Evolutionary conservation across 2,797 vertebrate genomes (phyloP), one percentile per base, ranked within the genome.

Genomic region (Typhlichthys eigenmanni): DNA sequence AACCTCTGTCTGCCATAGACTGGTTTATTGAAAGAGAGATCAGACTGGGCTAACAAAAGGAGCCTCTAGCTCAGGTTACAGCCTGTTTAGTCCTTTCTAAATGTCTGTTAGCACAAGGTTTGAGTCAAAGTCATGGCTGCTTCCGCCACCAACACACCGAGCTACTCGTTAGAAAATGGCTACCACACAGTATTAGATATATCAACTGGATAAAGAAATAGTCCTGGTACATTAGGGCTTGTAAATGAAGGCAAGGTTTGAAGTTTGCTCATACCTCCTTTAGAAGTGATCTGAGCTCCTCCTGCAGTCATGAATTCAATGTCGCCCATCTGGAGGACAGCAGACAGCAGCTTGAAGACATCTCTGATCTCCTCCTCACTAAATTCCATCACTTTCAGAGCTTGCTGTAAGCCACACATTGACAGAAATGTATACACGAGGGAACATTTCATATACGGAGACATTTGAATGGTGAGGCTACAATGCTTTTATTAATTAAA

Each of bases 301-400:
- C 95, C 95, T 2, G 95, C 95, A 1, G 95, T 97, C 95, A 97
- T 96, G 83, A 97, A 97, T 65, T 96, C 95, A 51, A 96, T 86
- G 0, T 96, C 96, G 66, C 95, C 95, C 85, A 97, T 89, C 84
- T 95, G 95, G 66, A 97, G 91, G 6, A 95, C 94, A 13, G 93
- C 95, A 48, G 95, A 96, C 61, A 97, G 91, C 76, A 97, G 85
- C 84, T 93, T 95, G 85, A 96, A 95, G 55, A 97, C 92, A 11
- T 97, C 95, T 66, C 92, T 83, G 68, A 96, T 95, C 88, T 96
- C 95, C 80, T 96, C 95, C 61, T 92, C 92, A 1, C 80, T 91
- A 83, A 96, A 96, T 75, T 93, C 94, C 92, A 97, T 90, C 82
- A 96, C 95, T 79, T 94, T 94, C 78, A 97, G 87, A 1, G 95